phyloP scores from a whole-genome alignment of 2,113 vertebrate species.

The Macroglossus sobrinus region DNA sequence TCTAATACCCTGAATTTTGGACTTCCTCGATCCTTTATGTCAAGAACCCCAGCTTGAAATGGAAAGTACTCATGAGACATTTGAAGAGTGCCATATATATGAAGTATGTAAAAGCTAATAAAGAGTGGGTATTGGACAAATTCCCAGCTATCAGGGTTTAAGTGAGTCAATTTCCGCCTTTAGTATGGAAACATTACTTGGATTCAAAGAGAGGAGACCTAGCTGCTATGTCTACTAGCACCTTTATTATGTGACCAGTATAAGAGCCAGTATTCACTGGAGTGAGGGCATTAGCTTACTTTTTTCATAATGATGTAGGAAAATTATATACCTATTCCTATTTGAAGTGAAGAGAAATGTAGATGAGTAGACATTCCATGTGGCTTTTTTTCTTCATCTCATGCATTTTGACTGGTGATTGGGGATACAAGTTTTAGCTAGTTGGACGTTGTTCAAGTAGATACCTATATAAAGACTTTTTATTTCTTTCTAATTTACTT shows the following conservation, averaged over 20 bases:
- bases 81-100: neutral
- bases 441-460: neutral
- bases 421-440: neutral
- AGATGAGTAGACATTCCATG: neutral
- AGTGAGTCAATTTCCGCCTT: conserved; percentile 72
- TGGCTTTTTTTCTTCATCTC: neutral
- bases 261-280: neutral
- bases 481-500: conserved; percentile 29
- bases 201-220: conserved; percentile 61
- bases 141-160: conserved; percentile 66
- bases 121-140: conserved; percentile 66
- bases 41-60: conserved; percentile 48
- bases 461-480: neutral
- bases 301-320: conserved; percentile 36
- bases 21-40: conserved; percentile 49
- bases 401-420: neutral
- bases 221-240: conserved; percentile 62
- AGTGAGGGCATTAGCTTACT: neutral
- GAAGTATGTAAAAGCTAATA: neutral
- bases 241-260: conserved; percentile 67
- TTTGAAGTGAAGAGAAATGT: neutral
- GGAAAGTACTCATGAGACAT: conserved; percentile 69
- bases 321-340: conserved; percentile 50
- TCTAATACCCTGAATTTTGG: conserved; percentile 56
- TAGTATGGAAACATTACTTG: conserved; percentile 71